These are phyloP conservation scores for Caenorhabditis briggsae DNA, from an alignment of 1,140 invertebrate genomes.

Conservation along the genomic window DNA sequence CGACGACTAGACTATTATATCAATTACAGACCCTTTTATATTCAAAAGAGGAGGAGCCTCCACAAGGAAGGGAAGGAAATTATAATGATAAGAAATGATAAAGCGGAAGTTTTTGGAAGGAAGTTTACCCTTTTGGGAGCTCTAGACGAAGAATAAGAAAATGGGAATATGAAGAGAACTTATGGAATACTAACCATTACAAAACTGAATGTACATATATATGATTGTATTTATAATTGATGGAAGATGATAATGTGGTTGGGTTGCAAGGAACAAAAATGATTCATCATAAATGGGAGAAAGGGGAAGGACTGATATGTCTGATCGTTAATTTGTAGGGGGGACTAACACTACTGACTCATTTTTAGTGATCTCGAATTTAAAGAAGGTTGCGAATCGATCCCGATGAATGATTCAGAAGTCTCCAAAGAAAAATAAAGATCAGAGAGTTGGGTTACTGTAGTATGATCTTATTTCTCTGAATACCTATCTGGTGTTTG, in stretches of 20 bases:
- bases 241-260: not conserved
- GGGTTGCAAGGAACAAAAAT: conserved; percentile 19
- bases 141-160: conserved; percentile 2
- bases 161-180: not conserved
- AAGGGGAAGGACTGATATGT: conserved; percentile 70
- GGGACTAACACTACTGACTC: conserved; percentile 25
- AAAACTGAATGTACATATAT: not conserved
- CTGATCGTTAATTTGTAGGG: conserved; percentile 35
- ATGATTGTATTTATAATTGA: not conserved
- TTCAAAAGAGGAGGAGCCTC: conserved; percentile 2
- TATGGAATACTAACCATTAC: not conserved
- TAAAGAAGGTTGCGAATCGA: not conserved
- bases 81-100: not conserved
- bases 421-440: not conserved
- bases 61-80: not conserved
- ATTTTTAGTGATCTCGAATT: not conserved
- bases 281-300: conserved; percentile 71
- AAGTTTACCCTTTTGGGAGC: not conserved
- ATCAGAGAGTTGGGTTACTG: not conserved
- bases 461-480: not conserved
- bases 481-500: no score
- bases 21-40: conserved; percentile 5
- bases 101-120: not conserved
- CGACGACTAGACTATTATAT: not conserved
- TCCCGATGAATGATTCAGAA: not conserved